These are phyloP conservation scores for Nomada fucata DNA, from an alignment of 2,888 invertebrate species.

Conservation along the genomic window DNA sequence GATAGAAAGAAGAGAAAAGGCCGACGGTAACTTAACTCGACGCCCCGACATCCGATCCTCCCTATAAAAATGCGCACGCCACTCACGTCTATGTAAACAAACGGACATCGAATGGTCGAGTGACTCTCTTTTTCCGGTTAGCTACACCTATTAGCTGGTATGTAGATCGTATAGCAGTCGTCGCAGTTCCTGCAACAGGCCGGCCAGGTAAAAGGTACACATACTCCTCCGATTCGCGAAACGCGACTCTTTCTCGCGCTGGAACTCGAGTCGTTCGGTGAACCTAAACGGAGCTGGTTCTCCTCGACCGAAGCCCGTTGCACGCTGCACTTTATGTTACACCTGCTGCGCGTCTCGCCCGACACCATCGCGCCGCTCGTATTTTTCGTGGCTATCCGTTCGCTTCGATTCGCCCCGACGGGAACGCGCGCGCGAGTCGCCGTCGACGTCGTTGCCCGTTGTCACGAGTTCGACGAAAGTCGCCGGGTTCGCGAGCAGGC, in stretches of 20 bases:
- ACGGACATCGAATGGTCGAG: constrained; percentile 68
- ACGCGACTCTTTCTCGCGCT: constrained; percentile 55
- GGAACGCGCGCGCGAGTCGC: neutral
- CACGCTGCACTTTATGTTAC: constrained; percentile 36
- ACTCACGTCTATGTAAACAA: constrained; percentile 69
- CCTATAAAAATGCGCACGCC: constrained; percentile 65
- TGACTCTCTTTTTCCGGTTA: constrained; percentile 69
- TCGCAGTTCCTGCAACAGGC: constrained; percentile 54
- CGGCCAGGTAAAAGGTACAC: constrained; percentile 46
- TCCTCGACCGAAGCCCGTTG: constrained; percentile 29
- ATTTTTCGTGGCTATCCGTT: constrained; percentile 16
- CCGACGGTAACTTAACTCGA: constrained; percentile 70
- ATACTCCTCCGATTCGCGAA: constrained; percentile 54
- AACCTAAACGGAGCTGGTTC: constrained; percentile 48
- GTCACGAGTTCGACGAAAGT: neutral
- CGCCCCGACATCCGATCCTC: constrained; percentile 72
- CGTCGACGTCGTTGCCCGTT: neutral
- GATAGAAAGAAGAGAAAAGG: constrained; percentile 60
- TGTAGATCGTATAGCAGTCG: constrained; percentile 66
- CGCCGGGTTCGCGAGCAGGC: neutral
- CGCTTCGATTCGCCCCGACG: constrained; percentile 4
- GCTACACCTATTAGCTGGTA: constrained; percentile 65
- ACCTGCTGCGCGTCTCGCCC: constrained; percentile 26
- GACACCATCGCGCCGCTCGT: neutral
- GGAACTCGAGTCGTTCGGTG: constrained; percentile 57